phyloP scores from a whole-genome alignment of 2,113 vertebrate genomes.

The Erythrocercus mccallii region DNA sequence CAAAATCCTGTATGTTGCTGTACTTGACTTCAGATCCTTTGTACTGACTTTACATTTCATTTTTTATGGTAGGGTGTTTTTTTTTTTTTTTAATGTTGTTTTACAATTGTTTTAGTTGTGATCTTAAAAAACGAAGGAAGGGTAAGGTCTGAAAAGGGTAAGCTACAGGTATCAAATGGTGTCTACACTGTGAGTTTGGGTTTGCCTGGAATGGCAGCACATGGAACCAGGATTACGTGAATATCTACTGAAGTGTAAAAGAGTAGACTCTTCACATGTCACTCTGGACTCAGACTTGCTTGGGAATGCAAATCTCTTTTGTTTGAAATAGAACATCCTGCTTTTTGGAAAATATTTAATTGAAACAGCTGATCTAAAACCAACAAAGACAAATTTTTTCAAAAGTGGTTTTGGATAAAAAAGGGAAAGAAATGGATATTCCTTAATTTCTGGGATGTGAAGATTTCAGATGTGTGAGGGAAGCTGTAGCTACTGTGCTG shows the following conservation, averaged over 20 bases:
- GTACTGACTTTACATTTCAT: background rate
- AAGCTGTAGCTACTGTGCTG: slow-evolving; percentile 48
- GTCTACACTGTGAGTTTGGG: background rate
- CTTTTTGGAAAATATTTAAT: slow-evolving; percentile 61
- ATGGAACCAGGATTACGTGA: slow-evolving; percentile 63
- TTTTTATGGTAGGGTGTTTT: background rate
- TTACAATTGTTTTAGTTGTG: background rate
- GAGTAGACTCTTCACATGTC: slow-evolving; percentile 61
- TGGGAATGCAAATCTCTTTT: slow-evolving; percentile 71
- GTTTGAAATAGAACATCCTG: slow-evolving; percentile 58
- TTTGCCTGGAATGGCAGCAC: slow-evolving; percentile 60
- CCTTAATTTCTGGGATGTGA: slow-evolving; percentile 28
- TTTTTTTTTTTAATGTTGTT: rapidly evolving
- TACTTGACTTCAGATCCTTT: background rate
- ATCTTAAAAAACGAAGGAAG: background rate
- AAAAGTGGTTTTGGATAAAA: slow-evolving; percentile 17
- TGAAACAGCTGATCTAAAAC: slow-evolving; percentile 58
- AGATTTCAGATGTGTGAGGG: slow-evolving; percentile 38
- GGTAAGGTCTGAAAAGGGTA: background rate
- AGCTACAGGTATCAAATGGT: background rate
- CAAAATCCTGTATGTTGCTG: background rate
- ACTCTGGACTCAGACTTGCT: slow-evolving; percentile 66
- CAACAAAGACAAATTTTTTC: slow-evolving; percentile 60
- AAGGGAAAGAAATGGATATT: background rate
- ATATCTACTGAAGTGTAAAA: slow-evolving; percentile 69